A percentile compares a stretch with the other conserved stretches of the same genome.
phyloP scores from a whole-genome alignment of 92 coral and sea anemone genomes.

The Blastomussa wellsi region DNA sequence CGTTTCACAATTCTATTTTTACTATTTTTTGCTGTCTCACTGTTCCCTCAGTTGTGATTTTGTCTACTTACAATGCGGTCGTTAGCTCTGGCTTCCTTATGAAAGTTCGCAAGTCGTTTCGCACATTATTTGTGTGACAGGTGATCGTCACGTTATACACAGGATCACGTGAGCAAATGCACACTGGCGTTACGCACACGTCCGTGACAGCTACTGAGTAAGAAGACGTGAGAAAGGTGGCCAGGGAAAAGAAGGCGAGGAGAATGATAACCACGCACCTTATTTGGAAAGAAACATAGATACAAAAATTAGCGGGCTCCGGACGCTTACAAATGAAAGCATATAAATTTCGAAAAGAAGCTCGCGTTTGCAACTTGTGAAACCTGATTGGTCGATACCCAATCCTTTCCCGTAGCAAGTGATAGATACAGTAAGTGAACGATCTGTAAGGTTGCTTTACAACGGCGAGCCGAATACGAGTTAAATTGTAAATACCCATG shows the following conservation, averaged over 20 bases:
- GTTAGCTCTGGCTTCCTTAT: constrained; percentile 8
- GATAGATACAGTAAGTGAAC: too few species aligned
- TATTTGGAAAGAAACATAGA: background rate
- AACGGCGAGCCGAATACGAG: too few species aligned
- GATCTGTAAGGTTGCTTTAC: too few species aligned
- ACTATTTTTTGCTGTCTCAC: too few species aligned
- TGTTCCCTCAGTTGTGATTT: background rate
- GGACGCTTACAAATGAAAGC: background rate
- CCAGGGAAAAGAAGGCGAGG: background rate
- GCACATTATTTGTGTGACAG: constrained; percentile 21
- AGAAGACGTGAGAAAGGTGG: background rate
- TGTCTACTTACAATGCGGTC: constrained; percentile 26
- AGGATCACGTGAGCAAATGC: constrained; percentile 5
- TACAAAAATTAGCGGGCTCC: background rate
- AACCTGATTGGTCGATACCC: too few species aligned
- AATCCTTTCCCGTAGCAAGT: too few species aligned
- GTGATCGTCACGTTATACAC: constrained; percentile 22
- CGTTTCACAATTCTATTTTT: too few species aligned
- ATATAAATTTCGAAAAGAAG: background rate
- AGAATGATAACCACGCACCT: constrained; percentile 21
- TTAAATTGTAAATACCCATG: too few species aligned
- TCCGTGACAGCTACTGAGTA: constrained; percentile 9
- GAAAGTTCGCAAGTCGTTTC: constrained; percentile 10
- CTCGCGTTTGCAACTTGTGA: too few species aligned
- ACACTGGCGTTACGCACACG: constrained; percentile 16